Conservation (phyloP, 2,113 vertebrate species). For the Myanophis thanlyinensis region DNA sequence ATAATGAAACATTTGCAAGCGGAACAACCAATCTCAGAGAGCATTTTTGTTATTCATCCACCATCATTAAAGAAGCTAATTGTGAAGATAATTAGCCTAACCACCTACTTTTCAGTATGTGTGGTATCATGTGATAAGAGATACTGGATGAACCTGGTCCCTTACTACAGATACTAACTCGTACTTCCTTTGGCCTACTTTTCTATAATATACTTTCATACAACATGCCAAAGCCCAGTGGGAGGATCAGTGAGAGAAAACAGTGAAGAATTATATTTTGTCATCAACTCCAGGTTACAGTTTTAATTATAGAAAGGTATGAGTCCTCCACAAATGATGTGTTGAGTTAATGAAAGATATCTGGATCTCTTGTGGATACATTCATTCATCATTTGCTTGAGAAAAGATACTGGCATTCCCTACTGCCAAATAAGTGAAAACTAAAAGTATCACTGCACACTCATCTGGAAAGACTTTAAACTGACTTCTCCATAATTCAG, state of each 20-base stretch:
- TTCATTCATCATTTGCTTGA: neutral
- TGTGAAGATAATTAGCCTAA: neutral
- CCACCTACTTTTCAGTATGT: neutral
- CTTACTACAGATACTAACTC: neutral
- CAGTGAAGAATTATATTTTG: neutral
- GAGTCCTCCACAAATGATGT: neutral
- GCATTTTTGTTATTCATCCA: neutral
- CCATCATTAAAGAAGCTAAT: neutral
- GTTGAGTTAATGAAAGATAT: neutral
- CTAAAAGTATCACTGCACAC: neutral
- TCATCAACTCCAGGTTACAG: neutral
- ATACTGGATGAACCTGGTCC: neutral
- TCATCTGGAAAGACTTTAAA: slow-evolving; percentile 4
- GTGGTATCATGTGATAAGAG: neutral
- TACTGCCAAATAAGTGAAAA: neutral
- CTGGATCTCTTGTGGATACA: neutral
- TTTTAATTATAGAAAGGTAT: neutral
- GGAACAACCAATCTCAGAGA: neutral
- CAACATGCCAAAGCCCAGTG: neutral
- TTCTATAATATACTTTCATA: neutral
- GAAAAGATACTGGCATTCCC: neutral
- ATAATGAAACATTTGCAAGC: neutral
- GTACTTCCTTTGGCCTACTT: neutral
- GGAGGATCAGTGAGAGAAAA: neutral
- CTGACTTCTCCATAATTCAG: slow-evolving; percentile 32